A percentile compares a stretch with the other conserved stretches of the same genome.
Conservation (phyloP, 2,888 invertebrate species). For the Hypomecis punctinalis region DNA sequence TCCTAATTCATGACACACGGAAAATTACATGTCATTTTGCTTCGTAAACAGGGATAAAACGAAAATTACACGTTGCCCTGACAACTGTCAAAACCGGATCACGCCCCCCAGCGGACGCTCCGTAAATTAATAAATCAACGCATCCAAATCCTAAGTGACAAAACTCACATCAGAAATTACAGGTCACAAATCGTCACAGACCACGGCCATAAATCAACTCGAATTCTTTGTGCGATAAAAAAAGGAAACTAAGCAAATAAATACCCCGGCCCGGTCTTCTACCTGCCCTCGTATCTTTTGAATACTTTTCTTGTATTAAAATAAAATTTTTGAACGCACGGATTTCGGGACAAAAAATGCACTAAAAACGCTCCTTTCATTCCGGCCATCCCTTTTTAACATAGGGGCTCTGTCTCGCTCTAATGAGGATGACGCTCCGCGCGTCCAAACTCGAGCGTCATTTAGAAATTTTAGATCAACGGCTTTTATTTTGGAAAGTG, state of each 20-base stretch:
- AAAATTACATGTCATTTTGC: constrained; percentile 49
- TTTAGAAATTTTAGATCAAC: constrained; percentile 61
- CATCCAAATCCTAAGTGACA: constrained; percentile 73
- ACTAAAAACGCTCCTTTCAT: constrained; percentile 77
- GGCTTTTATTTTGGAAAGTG: constrained; percentile 53
- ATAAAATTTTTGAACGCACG: constrained; percentile 81
- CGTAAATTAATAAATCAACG: constrained; percentile 80
- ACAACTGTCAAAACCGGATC: constrained; percentile 72
- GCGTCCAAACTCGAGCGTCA: constrained; percentile 61
- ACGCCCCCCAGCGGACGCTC: constrained; percentile 62
- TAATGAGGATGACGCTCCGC: constrained; percentile 65
- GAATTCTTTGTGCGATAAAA: constrained; percentile 78
- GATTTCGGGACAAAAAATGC: constrained; percentile 80
- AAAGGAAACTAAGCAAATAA: constrained; percentile 82
- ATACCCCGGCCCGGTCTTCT: constrained; percentile 74
- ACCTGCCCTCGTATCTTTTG: constrained; percentile 83
- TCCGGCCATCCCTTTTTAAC: constrained; percentile 56
- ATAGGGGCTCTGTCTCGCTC: constrained; percentile 54
- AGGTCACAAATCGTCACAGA: constrained; percentile 84
- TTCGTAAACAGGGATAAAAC: constrained; percentile 39
- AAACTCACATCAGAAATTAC: constrained; percentile 81
- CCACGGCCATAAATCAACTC: constrained; percentile 77
- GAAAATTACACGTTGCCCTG: constrained; percentile 69
- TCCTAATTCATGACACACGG: constrained; percentile 45
- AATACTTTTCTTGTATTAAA: constrained; percentile 83